phyloP scores from a whole-genome alignment of 1,140 invertebrate genomes.

The Rhopalosiphum padi region DNA sequence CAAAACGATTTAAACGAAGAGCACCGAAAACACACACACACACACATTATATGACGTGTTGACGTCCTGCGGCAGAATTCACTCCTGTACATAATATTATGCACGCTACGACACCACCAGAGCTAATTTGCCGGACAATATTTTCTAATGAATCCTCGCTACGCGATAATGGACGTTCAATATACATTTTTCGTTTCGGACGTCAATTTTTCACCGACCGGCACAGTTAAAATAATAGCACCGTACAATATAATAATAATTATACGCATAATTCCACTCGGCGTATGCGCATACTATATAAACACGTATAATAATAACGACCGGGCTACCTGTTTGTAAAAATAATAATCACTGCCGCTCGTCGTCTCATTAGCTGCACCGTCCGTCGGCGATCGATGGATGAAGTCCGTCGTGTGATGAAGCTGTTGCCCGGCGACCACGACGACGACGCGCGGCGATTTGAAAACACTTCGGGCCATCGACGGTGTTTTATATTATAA shows the following conservation, averaged over 20 bases:
- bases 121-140: conserved; percentile 27
- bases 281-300: background rate
- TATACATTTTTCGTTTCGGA: background rate
- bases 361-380: background rate
- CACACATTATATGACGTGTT: too few relatives aligned
- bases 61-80: background rate
- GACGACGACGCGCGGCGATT: background rate
- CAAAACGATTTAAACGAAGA: conserved; percentile 6
- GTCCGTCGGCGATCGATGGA: background rate
- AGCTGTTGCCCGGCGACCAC: conserved; percentile 38
- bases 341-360: conserved; percentile 35
- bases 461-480: conserved; percentile 15
- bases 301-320: conserved; percentile 3
- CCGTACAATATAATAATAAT: background rate
- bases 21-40: background rate
- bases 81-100: background rate
- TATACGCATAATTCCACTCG: background rate
- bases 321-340: conserved; percentile 41
- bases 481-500: background rate
- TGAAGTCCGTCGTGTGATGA: background rate
- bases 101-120: background rate
- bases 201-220: conserved; percentile 6
- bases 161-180: background rate
- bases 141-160: conserved; percentile 16
- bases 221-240: background rate